Evolutionary conservation across 2,113 vertebrate species (phyloP).

Genomic region (Apeltes quadracus): DNA sequence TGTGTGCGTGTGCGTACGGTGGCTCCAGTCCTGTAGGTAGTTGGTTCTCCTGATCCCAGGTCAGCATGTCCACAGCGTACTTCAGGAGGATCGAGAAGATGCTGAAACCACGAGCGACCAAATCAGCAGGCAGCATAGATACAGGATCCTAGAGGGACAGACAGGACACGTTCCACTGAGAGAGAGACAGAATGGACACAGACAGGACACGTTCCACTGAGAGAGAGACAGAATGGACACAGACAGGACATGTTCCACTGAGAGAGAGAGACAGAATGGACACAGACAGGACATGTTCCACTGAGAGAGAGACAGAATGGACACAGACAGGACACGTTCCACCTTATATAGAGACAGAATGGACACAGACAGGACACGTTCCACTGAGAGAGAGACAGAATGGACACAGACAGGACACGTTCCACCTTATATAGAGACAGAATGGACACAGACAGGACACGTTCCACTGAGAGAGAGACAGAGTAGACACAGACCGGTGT

Average conservation of each 20-base stretch:
- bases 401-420: neutral
- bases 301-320: neutral
- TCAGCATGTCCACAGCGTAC: slow-evolving; percentile 95
- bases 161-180: neutral
- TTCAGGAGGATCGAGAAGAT: slow-evolving; percentile 92
- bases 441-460: neutral
- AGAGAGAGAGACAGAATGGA: neutral
- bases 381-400: neutral
- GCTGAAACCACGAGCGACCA: slow-evolving; percentile 88
- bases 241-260: neutral
- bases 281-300: neutral
- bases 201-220: neutral
- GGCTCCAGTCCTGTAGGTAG: slow-evolving; percentile 88
- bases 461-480: neutral
- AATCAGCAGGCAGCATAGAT: slow-evolving; percentile 87
- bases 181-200: neutral
- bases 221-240: no score
- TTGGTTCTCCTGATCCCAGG: slow-evolving; percentile 92
- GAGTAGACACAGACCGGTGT: neutral
- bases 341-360: no score
- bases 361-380: neutral
- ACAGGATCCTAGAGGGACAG: slow-evolving; percentile 86
- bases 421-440: no score
- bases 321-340: neutral
- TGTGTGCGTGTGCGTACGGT: slow-evolving; percentile 76